Conservation (phyloP, 2,888 invertebrate species). For the Drosophila atripex region DNA sequence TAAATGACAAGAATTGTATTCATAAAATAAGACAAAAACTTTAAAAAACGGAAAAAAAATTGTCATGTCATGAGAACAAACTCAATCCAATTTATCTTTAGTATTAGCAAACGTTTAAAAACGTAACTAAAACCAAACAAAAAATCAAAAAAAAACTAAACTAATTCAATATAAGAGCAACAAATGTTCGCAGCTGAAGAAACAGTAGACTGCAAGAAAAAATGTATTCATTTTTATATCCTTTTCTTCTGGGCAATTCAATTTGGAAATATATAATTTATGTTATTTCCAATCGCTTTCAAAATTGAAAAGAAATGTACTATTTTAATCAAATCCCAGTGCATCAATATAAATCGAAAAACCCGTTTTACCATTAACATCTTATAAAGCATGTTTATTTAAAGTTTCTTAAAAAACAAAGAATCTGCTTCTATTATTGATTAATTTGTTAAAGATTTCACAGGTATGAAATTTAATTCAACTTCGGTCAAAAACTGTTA, state of each 20-base stretch:
- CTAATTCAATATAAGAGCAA: background rate
- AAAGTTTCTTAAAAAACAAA: slow-evolving; percentile 8
- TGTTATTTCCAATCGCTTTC: background rate
- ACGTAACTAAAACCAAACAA: slow-evolving; percentile 28
- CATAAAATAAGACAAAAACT: slow-evolving; percentile 19
- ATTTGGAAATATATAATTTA: slow-evolving; percentile 46
- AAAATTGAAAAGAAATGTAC: too few species aligned
- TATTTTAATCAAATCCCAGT: slow-evolving; percentile 48
- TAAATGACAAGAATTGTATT: slow-evolving; percentile 16
- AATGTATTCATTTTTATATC: background rate
- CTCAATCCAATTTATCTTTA: slow-evolving; percentile 52
- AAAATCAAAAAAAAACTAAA: slow-evolving; percentile 27
- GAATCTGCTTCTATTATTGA: slow-evolving; percentile 46
- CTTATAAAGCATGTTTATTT: slow-evolving; percentile 13
- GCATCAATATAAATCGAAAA: slow-evolving; percentile 40
- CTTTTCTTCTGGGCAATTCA: too few species aligned
- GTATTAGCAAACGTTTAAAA: slow-evolving; percentile 61
- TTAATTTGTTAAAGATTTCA: slow-evolving; percentile 59
- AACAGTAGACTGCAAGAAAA: slow-evolving; percentile 21
- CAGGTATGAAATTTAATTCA: slow-evolving; percentile 29
- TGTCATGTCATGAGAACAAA: slow-evolving; percentile 36
- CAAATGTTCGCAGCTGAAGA: slow-evolving; percentile 49
- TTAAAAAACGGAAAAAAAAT: slow-evolving; percentile 19
- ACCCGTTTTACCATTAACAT: too few species aligned
- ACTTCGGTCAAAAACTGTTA: slow-evolving; percentile 58